Base-by-base conservation (phyloP, 1,140 invertebrate genomes). In the Aphelinus certus region DNA sequence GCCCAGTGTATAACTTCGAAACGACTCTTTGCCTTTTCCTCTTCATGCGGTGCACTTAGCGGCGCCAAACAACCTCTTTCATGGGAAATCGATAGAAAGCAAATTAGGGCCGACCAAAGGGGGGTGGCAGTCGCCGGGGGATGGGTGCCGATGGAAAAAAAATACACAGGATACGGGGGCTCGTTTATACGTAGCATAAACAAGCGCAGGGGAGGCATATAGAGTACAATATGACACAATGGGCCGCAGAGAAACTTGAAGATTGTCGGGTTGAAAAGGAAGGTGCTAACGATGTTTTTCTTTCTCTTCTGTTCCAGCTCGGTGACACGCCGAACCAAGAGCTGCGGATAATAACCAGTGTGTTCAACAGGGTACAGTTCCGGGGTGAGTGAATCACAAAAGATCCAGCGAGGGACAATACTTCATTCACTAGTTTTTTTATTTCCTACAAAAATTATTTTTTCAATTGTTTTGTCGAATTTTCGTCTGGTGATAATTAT, bases 291-390 rank as follows among this genome's bases (percentile, higher is more conserved):
- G 73, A 76, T 75, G 56, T 53, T 26, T 63, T 70, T 77, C 72
- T 73, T 58, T 78, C 75, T 80, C 7, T 79, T 83, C 83, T 88
- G 82, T 91, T 92, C 69, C 88, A 96, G 94, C 93, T 96, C 79
- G 95, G 95, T 42, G 93, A 96, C 78, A 92, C 91, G 53, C 93
- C 94, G 75, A 96, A 96, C 86, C 91, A 92, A 6, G 95, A 96
- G 84, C 85, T 97, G 58, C 90, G 94, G 79, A 91, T 95, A 79
- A 93, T 96, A 83, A 96, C 95, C n/a, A 95, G 92, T 82, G 94
- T 93, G 72, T 95, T 96, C 84, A 94, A 91, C 80, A 94, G 95
- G 88, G 94, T 96, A 71, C 89, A 90, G 77, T 95, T 91, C 81
- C 91, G 93, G 90, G 95, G 95, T 95, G 85, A 91, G 90, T 88